Conservation (phyloP, 2,113 vertebrate genomes). For the Caranx melampygus region DNA sequence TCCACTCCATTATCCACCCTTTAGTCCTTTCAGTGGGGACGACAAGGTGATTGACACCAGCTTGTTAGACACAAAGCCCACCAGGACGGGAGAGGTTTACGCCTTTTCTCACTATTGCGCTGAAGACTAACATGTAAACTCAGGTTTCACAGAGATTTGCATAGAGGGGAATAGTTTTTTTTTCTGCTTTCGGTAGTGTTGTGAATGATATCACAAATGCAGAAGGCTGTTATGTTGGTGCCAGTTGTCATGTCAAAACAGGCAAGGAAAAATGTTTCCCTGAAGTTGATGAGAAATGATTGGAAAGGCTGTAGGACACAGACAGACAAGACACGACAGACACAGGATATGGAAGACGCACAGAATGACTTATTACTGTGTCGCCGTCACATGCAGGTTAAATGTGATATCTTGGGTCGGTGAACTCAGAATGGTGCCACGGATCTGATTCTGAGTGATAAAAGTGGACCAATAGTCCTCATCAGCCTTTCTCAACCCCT, state of each 20-base stretch:
- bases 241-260: neutral
- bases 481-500: neutral
- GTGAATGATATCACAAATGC: neutral
- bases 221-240: too few relatives aligned
- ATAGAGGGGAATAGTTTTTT: neutral
- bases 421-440: neutral
- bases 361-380: too few relatives aligned
- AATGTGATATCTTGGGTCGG: neutral
- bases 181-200: neutral
- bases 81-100: conserved; percentile 48
- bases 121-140: neutral
- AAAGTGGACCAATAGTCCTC: neutral
- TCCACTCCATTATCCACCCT: neutral
- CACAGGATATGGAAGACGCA: neutral
- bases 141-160: conserved; percentile 6
- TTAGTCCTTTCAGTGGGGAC: conserved; percentile 40
- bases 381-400: neutral
- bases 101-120: conserved; percentile 20
- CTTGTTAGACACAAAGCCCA: conserved; percentile 69
- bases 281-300: neutral
- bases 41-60: conserved; percentile 72
- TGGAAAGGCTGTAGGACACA: neutral
- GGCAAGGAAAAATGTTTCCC: neutral
- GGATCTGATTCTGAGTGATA: neutral
- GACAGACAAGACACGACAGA: neutral